phyloP scores from a whole-genome alignment of 2,113 vertebrate species.

The Ranitomeya imitator region DNA sequence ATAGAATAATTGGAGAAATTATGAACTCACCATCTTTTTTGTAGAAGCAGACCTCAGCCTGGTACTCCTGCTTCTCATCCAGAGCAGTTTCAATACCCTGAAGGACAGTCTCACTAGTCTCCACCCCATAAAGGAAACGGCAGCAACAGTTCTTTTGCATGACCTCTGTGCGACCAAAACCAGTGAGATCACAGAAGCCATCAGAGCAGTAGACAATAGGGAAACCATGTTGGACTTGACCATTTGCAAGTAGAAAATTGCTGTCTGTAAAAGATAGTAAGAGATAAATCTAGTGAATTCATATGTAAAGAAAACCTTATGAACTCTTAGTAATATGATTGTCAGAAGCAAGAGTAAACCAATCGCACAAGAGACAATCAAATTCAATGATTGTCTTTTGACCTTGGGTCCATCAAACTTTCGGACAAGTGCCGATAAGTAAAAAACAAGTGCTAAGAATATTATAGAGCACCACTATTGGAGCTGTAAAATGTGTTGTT shows the following conservation, averaged over 20 bases:
- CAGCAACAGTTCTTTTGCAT: constrained; percentile 96
- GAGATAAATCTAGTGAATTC: background rate
- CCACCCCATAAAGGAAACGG: constrained; percentile 86
- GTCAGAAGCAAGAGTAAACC: background rate
- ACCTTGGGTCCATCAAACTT: background rate
- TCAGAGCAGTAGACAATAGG: constrained; percentile 96
- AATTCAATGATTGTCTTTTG: background rate
- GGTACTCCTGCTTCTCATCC: constrained; percentile 88
- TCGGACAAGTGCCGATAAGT: background rate
- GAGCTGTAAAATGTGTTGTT: background rate
- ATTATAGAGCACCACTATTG: background rate
- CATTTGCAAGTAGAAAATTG: constrained; percentile 95
- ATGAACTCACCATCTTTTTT: constrained; percentile 83
- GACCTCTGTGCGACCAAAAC: constrained; percentile 88
- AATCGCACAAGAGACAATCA: background rate
- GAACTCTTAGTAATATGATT: background rate
- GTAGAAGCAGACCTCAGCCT: constrained; percentile 90
- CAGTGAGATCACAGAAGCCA: constrained; percentile 93
- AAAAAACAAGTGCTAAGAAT: background rate
- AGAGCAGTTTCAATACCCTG: constrained; percentile 86
- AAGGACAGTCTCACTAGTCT: constrained; percentile 83
- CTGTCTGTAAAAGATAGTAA: constrained; percentile 78
- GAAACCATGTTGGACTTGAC: constrained; percentile 85
- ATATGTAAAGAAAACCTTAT: background rate
- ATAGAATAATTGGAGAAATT: background rate